Base-by-base conservation (phyloP, 2,113 vertebrate genomes). In the Prinia subflava region DNA sequence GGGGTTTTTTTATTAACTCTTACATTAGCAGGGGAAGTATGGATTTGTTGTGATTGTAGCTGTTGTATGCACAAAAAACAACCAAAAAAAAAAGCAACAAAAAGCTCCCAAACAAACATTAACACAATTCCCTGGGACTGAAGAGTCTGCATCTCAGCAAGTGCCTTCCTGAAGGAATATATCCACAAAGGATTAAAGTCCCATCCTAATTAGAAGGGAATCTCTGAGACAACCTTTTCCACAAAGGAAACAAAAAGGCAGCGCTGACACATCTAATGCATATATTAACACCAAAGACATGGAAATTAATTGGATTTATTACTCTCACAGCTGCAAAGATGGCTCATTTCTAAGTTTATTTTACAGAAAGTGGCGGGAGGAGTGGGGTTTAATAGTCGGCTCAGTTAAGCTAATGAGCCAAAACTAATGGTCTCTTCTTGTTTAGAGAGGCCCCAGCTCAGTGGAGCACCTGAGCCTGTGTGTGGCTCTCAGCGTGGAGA, bases 121-220 rank as follows among this genome's bases (percentile, higher is more conserved):
- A 93, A 86, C 39, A 55, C 9, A 62, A 30, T 94, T 97, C 78
- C 63, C 81, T 83, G 85, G 37, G 73, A 84, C 42, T 78, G 90
- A 95, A 89, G 87, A 76, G 79, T 67, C 68, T 86, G 56, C 52
- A 39, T 47, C 94, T 91, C 87, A 16, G 64, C 62, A 91, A 95
- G 96, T 59, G 83, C 53, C 84, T 95, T 96, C 95, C 96, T 95
- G 68, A 71, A 96, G 67, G 89, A 96, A 82, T 62, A 93, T 85
- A 96, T 92, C 94, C 95, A 85, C 92, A 96, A 92, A 94, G 85
- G 89, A 88, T 52, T 25, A n/a, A 95, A 95, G 91, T 93, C 87
- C 81, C 65, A 79, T 97, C 94, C 94, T 97, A 97, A 98, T 98
- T 98, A 97, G 96, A 97, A 97, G 89, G 69, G 92, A 96, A 91